These are phyloP conservation scores for Drosophila acutilabella DNA, from an alignment of 2,888 invertebrate species.

Conservation along the genomic window DNA sequence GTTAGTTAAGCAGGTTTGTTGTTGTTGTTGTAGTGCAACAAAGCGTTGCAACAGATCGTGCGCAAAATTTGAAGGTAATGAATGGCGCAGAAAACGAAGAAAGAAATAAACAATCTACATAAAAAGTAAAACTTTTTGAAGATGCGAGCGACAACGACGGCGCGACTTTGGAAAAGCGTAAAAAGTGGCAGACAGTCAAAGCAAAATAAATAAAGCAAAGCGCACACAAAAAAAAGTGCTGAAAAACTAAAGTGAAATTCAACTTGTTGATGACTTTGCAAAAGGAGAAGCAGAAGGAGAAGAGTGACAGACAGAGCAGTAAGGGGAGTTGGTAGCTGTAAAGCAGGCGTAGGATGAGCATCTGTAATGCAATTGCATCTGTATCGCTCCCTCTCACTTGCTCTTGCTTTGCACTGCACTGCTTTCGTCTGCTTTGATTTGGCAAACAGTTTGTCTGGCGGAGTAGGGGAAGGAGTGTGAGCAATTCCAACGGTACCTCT, in stretches of 20 bases:
- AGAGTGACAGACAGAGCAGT: not conserved
- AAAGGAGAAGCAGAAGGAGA: conserved; percentile 5
- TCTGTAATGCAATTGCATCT: conserved; percentile 37
- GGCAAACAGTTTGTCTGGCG: not conserved
- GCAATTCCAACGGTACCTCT: conserved; percentile 26
- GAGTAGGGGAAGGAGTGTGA: conserved; percentile 9
- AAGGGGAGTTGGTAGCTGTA: not conserved
- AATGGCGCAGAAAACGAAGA: conserved; percentile 41
- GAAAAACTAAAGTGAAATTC: conserved; percentile 79
- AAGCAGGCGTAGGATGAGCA: conserved; percentile 33
- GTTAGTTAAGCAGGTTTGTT: conserved; percentile 64
- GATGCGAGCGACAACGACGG: conserved; percentile 47
- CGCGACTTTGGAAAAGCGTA: conserved; percentile 78
- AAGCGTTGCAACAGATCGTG: conserved; percentile 80
- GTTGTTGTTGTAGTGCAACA: conserved; percentile 54
- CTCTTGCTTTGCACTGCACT: conserved; percentile 5
- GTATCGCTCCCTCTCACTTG: conserved; percentile 4
- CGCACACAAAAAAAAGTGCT: conserved; percentile 40
- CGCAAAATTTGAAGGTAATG: conserved; percentile 75
- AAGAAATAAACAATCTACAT: conserved; percentile 50
- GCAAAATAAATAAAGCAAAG: conserved; percentile 67
- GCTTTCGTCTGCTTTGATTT: conserved; percentile 1
- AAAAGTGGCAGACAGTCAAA: conserved; percentile 66
- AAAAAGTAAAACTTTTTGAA: conserved; percentile 74
- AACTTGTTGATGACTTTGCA: conserved; percentile 54